Evolutionary conservation across 2,113 vertebrate genomes (phyloP).

Genomic region (Noturus placidus): DNA sequence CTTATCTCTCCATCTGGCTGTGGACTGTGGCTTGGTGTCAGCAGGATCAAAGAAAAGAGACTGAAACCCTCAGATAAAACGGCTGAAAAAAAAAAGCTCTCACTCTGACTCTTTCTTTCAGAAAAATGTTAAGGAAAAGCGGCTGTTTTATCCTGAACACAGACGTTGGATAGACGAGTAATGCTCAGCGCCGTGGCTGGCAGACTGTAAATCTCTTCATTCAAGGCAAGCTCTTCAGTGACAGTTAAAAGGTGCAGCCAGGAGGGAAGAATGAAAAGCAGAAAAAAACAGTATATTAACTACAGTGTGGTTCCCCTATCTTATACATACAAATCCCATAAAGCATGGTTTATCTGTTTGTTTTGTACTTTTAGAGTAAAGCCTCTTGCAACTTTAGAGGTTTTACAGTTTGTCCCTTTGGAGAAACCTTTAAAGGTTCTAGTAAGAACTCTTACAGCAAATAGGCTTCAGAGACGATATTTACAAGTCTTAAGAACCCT

Average conservation of each 20-base stretch:
- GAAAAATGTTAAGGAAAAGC: constrained; percentile 61
- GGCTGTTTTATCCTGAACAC: constrained; percentile 10
- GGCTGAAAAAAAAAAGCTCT: constrained; percentile 26
- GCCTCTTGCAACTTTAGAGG: background rate
- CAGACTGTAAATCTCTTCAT: constrained; percentile 45
- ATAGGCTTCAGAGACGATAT: background rate
- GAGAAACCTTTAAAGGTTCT: background rate
- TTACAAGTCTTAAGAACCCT: background rate
- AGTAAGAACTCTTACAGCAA: background rate
- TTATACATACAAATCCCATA: background rate
- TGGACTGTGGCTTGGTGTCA: background rate
- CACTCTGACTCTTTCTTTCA: constrained; percentile 48
- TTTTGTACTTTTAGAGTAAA: background rate
- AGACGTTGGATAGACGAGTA: constrained; percentile 13
- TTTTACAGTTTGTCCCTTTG: background rate
- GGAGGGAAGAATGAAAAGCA: background rate
- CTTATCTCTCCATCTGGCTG: constrained; percentile 27
- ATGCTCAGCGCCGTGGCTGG: constrained; percentile 35
- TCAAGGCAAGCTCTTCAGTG: constrained; percentile 1
- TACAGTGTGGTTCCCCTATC: background rate
- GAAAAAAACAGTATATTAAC: background rate
- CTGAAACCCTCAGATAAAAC: constrained; percentile 32
- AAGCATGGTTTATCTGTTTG: background rate
- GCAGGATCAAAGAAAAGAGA: constrained; percentile 32
- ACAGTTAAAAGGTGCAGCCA: constrained; percentile 3